Base-by-base conservation (phyloP, 2,888 invertebrate genomes). In the Rhagophthalmus giganteus region DNA sequence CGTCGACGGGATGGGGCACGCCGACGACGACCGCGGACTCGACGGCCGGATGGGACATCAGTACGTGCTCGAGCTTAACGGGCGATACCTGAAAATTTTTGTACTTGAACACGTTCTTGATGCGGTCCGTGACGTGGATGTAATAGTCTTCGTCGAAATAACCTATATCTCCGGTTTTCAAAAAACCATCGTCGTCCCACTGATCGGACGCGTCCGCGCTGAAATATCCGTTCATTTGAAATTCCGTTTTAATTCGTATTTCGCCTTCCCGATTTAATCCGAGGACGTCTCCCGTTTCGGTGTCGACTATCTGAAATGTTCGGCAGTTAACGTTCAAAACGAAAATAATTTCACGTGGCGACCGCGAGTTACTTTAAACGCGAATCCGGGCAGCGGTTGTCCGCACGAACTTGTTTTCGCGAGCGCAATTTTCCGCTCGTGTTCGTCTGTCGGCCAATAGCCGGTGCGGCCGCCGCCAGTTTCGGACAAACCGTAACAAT, bases 91-190 rank as follows among this genome's bases (percentile, higher is more conserved):
- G 80, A 69, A 76, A 71, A 27, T 69, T 74, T 54, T 65, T 74
- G 57, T 76, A 81, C 61, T 79, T 81, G 3, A 81, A 65, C 53
- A 81, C 65, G 54, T 78, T 71, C 55, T 81, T 81, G 2, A 78
- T 72, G 12, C 81, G 70, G 24, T 80, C 81, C 0, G 78, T 72
- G 25, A 76, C 74, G 61, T 67, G 79, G 51, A 74, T 76, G 54
- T 77, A 75, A 57, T 69, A 70, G 10, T 76, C 68, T 13, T 76
- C 73, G 50, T 81, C 80, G 51, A 77, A 76, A 52, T 77, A 79
- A 15, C 76, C 72, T 20, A 79, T 66, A 51, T 81, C 81, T 0
- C 81, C 81, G 1, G 79, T 77, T 59, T 74, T 77, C 26, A 79
- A 66, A 77, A 78, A 81, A 1, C 77, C 72, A 13, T 74, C 75